Conservation (phyloP, 2,888 invertebrate species). For the Yponomeuta cagnagella region DNA sequence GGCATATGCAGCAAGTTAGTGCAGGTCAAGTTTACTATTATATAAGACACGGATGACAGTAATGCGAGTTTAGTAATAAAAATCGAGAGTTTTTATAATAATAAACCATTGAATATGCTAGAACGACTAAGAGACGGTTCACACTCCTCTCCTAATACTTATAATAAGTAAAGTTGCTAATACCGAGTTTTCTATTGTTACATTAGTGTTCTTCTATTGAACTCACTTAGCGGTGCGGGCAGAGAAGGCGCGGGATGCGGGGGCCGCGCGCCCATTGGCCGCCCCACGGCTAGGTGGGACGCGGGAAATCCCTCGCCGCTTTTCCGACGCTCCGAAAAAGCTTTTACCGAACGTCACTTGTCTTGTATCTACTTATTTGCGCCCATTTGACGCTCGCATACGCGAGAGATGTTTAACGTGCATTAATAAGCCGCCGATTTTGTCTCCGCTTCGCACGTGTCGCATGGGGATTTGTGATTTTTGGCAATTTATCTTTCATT, state of each 20-base stretch:
- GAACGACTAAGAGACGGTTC: too few species aligned
- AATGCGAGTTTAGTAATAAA: too few species aligned
- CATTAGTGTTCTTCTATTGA: conserved; percentile 28
- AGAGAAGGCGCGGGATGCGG: conserved; percentile 7
- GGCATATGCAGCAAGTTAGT: too few species aligned
- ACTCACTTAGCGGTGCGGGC: conserved; percentile 17
- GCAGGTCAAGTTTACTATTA: too few species aligned
- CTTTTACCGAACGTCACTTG: conserved; percentile 58
- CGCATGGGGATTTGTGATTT: conserved; percentile 14
- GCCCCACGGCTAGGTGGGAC: conserved; percentile 61
- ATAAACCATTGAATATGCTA: too few species aligned
- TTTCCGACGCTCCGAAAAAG: conserved; percentile 59
- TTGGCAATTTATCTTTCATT: background rate
- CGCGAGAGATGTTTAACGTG: background rate
- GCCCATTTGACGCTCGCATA: conserved; percentile 16
- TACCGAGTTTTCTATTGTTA: background rate
- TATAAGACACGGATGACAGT: too few species aligned
- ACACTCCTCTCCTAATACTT: too few species aligned
- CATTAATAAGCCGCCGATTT: conserved; percentile 8
- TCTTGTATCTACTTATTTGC: conserved; percentile 44
- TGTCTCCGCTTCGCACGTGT: background rate
- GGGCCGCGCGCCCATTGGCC: conserved; percentile 57
- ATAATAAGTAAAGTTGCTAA: background rate
- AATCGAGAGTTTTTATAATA: too few species aligned
- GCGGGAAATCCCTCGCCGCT: conserved; percentile 53